phyloP scores from a whole-genome alignment of 2,797 vertebrate genomes.

The Hoplostethus atlanticus region DNA sequence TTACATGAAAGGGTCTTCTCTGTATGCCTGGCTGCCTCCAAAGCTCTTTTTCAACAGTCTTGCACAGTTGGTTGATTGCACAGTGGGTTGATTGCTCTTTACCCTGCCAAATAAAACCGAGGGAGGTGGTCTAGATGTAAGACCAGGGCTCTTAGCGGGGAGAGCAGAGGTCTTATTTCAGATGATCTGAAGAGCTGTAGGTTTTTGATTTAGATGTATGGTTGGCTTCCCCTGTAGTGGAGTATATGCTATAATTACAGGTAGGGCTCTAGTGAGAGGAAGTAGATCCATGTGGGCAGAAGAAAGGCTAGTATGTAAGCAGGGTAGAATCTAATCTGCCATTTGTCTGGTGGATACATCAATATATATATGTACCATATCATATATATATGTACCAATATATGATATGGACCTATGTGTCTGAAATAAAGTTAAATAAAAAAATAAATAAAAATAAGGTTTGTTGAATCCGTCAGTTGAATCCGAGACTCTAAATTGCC shows the following conservation, averaged over 20 bases:
- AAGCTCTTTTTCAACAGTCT: slow-evolving; percentile 15
- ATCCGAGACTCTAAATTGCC: too few relatives aligned
- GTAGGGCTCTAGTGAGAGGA: not conserved
- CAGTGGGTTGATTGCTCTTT: slow-evolving; percentile 9
- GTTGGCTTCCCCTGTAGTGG: not conserved
- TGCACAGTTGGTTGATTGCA: slow-evolving; percentile 1
- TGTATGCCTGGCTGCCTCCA: slow-evolving; percentile 29
- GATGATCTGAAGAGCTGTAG: not conserved
- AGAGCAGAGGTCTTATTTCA: not conserved
- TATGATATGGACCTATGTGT: too few relatives aligned
- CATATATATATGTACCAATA: too few relatives aligned
- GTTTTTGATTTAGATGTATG: not conserved
- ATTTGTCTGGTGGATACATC: too few relatives aligned
- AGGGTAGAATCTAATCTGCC: too few relatives aligned
- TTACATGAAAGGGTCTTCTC: slow-evolving; percentile 26
- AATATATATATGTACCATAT: too few relatives aligned
- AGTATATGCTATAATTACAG: not conserved
- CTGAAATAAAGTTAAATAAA: too few relatives aligned
- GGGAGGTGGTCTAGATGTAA: not conserved
- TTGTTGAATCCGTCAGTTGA: too few relatives aligned
- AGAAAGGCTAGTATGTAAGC: too few relatives aligned
- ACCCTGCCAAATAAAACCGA: slow-evolving; percentile 6
- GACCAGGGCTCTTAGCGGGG: not conserved
- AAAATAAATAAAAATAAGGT: too few relatives aligned
- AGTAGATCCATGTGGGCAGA: not conserved